Evolutionary conservation across 1,140 invertebrate species (phyloP), one percentile per base, ranked within the genome.

Genomic region (Papilio xuthus): DNA sequence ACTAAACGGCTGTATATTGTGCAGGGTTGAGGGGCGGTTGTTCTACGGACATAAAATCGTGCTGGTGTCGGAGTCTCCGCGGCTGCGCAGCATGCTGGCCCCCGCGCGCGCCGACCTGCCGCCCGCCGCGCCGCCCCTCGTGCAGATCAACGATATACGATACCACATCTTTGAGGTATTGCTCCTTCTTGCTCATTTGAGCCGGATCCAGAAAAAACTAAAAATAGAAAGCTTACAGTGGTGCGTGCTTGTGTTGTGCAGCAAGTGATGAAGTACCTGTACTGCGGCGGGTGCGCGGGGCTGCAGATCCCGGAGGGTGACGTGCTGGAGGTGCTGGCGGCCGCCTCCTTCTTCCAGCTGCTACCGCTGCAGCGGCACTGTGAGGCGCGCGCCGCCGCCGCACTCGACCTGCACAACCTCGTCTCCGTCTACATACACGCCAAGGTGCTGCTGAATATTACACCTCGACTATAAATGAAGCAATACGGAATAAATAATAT

Each of bases 31-130:
- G 93, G 97, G 97, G 0, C 95, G 97, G 77, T 95, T 98, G n/a
- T 98, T 99, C 92, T 98, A 98, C 90, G 98, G 97, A 1, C 98
- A 99, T 90, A 98, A 98, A 94, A 98, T 98, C 75, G 97, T 99
- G 41, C 94, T 99, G 42, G 97, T 98, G 28, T 98, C 98, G 13
- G 97, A 97, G 50, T 98, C 98, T 10, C 96, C 97, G 18, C 95
- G 97, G 78, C 97, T 98, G 83, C 96, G 97, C 83, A 97, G 96
- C 60, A 98, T 98, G 97, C 94, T 99, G 28, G 97, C 94, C 23
- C 94, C 94, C 23, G 78, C 92, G 12, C 85, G 92, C 44, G 60
- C 88, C 32, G 81, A 87, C 15, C 96, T 85, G 42, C 81, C 89
- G 42, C 78, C 87, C 70, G 26, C 83, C 71, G 80, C 90, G 37